Evolutionary conservation across 2,113 vertebrate species (phyloP).

Genomic region (Vicugna pacos): DNA sequence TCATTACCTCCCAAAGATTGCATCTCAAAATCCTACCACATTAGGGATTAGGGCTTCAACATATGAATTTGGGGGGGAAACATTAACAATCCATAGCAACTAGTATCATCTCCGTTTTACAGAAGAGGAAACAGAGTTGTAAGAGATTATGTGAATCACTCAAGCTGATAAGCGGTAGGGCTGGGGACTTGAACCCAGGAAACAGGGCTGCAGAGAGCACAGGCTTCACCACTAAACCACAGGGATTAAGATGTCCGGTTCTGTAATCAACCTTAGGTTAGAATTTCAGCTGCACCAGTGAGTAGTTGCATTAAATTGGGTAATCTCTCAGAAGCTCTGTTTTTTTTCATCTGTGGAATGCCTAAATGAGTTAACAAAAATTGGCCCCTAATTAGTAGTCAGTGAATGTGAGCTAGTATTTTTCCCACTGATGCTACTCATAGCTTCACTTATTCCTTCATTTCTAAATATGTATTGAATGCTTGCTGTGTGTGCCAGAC

Average conservation of each 20-base stretch:
- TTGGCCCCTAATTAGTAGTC: background rate
- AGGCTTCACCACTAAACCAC: background rate
- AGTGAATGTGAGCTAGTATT: background rate
- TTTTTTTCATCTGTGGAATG: background rate
- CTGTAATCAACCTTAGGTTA: background rate
- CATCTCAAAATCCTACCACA: background rate
- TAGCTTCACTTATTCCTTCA: background rate
- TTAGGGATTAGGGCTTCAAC: background rate
- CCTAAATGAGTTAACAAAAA: conserved; percentile 6
- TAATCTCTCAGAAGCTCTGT: background rate
- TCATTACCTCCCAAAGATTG: background rate
- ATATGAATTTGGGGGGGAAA: background rate
- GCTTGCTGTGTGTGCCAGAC: background rate
- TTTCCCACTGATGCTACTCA: background rate
- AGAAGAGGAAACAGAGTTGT: background rate
- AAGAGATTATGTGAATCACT: background rate
- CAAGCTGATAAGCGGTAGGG: background rate
- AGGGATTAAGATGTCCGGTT: background rate
- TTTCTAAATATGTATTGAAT: background rate
- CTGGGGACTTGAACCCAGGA: background rate
- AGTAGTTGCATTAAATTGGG: background rate
- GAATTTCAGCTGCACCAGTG: background rate
- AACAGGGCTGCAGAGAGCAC: background rate
- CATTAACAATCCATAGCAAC: background rate
- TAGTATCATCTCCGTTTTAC: background rate